Evolutionary conservation across 30 jellyfish, hydroid and myxozoan genomes (phyloP).

Genomic region (Catostylus mosaicus): DNA sequence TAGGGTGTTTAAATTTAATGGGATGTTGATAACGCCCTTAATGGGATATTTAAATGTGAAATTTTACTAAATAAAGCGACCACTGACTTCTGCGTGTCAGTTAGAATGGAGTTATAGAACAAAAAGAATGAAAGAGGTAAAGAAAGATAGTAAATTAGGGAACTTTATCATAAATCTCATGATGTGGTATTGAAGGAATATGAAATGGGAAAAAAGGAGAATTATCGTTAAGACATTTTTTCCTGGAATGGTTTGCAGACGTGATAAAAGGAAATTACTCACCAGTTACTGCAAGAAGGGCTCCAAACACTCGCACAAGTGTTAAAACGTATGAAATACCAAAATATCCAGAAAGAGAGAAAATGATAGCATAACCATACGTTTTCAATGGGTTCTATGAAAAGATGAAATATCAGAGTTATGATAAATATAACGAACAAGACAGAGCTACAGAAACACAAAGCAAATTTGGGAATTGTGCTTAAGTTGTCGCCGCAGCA

Average conservation of each 20-base stretch:
- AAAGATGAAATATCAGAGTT: not conserved
- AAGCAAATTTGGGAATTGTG: no score
- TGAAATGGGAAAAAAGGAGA: no score
- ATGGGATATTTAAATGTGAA: no score
- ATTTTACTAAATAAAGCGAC: no score
- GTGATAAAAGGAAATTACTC: not conserved
- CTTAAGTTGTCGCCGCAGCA: no score
- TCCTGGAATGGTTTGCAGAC: not conserved
- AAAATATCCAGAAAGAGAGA: conserved; percentile 86
- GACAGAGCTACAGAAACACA: no score
- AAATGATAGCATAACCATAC: conserved; percentile 83
- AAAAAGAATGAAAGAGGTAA: not conserved
- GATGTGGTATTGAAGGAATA: no score
- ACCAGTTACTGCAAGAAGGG: conserved; percentile 91
- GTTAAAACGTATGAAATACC: conserved; percentile 88
- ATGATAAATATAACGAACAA: no score
- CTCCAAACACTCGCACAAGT: conserved; percentile 83
- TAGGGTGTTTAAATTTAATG: no score
- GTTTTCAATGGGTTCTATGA: conserved; percentile 68
- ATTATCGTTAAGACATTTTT: no score
- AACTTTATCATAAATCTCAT: not conserved
- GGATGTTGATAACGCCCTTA: no score
- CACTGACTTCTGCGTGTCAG: no score
- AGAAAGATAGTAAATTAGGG: not conserved
- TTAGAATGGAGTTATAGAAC: not conserved